Conservation (phyloP, 2,888 invertebrate genomes). For the Sphaeridia pumilis region DNA sequence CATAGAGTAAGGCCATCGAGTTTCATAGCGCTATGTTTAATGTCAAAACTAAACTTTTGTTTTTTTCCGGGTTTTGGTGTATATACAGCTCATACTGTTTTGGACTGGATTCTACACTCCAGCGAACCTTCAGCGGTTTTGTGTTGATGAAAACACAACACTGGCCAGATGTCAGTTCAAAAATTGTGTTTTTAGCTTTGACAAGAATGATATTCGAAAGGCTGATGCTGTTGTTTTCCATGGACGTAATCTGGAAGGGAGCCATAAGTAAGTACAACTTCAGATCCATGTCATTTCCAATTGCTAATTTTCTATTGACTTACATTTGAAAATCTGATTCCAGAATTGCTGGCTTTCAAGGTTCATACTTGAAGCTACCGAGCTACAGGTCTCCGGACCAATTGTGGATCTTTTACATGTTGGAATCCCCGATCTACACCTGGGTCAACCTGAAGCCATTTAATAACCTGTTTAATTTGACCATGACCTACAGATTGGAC, state of each 20-base stretch:
- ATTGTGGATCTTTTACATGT: constrained; percentile 27
- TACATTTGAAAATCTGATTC: background rate
- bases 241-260: constrained; percentile 10
- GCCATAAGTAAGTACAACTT: background rate
- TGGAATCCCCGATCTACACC: constrained; percentile 27
- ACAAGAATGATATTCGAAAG: constrained; percentile 18
- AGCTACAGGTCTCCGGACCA: constrained; percentile 20
- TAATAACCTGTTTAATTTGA: constrained; percentile 24
- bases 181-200: constrained; percentile 28
- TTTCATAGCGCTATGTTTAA: no score
- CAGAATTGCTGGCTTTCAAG: constrained; percentile 7
- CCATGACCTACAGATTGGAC: constrained; percentile 19
- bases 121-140: background rate
- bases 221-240: constrained; percentile 33
- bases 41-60: no score
- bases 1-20: no score
- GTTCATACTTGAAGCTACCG: constrained; percentile 17
- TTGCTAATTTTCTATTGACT: background rate
- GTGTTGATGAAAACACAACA: constrained; percentile 5
- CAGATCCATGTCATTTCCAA: background rate
- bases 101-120: constrained; percentile 13
- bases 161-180: constrained; percentile 23
- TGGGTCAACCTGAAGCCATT: constrained; percentile 25
- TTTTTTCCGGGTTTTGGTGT: no score
- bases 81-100: constrained; percentile 9